Evolutionary conservation across 2,113 vertebrate genomes (phyloP), one percentile per base, ranked within the genome.

Genomic region (Oceanites oceanicus): DNA sequence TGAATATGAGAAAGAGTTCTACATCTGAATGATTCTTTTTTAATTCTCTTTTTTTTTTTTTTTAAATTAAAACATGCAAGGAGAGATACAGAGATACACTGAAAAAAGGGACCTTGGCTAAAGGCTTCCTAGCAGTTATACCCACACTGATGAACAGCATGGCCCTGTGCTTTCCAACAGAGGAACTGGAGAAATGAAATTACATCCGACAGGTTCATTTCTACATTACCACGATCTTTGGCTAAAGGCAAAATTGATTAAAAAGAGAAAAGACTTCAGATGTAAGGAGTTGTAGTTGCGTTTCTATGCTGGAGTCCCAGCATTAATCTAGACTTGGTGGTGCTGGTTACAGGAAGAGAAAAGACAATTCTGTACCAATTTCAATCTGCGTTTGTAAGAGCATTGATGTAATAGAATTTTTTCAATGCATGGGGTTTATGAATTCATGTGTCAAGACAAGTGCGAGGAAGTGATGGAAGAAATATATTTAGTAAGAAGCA

Each of bases 201-300:
- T 89, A 61, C 53, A 73, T 82, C 66, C 92, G 63, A 84, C 70
- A 88, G 67, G 55, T 85, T 93, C 50, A 61, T 76, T 91, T 95
- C 78, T 81, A 71, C 29, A 18, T 91, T 89, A 59, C 58, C 36
- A 61, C 65, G 10, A 13, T 78, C 90, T 78, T 86, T 83, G 40
- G 58, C 70, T 93, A 56, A 87, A 59, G 94, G 83, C 85, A 85
- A 86, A 85, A 91, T 49, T 56, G 42, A 88, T 88, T 93, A 83
- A 93, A 86, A 88, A 77, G 59, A 93, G 50, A 82, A 92, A 96
- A 86, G 18, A 26, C 42, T 66, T 86, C 15, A 13, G 27, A 66
- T 50, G 45, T 63, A 74, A 72, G 56, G 72, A 86, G 47, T 21
- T 62, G 30, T 83, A 84, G 55, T 29, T 79, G 30, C 42, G 15